These are phyloP conservation scores for Pogonognathellus flavescens DNA, from an alignment of 1,140 invertebrate genomes.

Conservation along the genomic window DNA sequence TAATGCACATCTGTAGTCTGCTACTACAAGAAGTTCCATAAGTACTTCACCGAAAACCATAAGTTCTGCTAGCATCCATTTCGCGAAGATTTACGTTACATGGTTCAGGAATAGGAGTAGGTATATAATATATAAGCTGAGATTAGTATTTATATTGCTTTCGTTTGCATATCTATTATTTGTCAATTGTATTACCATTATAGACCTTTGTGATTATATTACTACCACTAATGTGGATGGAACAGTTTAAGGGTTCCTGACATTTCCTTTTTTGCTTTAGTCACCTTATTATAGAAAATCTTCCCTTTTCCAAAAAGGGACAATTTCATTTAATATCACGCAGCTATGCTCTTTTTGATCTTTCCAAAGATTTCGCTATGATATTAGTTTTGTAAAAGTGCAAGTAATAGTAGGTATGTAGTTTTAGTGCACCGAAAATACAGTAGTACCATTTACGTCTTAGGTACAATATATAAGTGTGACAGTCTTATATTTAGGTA, in stretches of 20 bases:
- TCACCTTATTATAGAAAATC: slow-evolving; percentile 1
- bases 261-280: slow-evolving; percentile 5
- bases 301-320: slow-evolving; percentile 17
- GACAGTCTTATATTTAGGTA: too few relatives aligned
- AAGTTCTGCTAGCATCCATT: neutral
- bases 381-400: too few relatives aligned
- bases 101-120: slow-evolving; percentile 7
- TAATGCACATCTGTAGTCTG: neutral
- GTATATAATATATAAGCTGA: neutral
- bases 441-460: too few relatives aligned
- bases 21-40: neutral
- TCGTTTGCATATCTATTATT: slow-evolving; percentile 35
- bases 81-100: neutral
- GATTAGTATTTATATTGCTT: slow-evolving; percentile 13
- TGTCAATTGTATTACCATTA: slow-evolving; percentile 35
- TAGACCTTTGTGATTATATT: slow-evolving; percentile 14
- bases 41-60: neutral
- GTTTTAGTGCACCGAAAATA: too few relatives aligned
- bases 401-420: too few relatives aligned
- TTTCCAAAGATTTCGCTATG: too few relatives aligned
- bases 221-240: neutral
- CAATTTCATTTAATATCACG: slow-evolving; percentile 37
- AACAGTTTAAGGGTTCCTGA: slow-evolving; percentile 4
- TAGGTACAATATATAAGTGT: too few relatives aligned
- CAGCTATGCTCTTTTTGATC: slow-evolving; percentile 15